Conservation (phyloP, 2,888 invertebrate genomes). For the Chloromyia formosa region DNA sequence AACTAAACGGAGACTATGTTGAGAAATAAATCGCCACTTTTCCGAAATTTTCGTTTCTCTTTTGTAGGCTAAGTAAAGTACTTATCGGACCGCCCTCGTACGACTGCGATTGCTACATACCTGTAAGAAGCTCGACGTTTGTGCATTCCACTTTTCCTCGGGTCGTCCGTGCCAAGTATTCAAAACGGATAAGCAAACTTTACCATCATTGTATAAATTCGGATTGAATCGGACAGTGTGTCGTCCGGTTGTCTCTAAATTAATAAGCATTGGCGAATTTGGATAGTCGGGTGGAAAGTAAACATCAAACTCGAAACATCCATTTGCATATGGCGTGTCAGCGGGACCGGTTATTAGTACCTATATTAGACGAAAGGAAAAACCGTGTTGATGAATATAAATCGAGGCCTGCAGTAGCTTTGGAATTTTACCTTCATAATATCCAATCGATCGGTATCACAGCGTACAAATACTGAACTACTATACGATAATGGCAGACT, state of each 20-base stretch:
- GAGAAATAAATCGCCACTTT: too few relatives aligned
- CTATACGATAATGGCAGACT: constrained; percentile 91
- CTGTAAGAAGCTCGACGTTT: constrained; percentile 92
- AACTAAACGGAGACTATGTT: too few relatives aligned
- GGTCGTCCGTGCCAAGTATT: constrained; percentile 98
- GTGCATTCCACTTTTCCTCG: constrained; percentile 97
- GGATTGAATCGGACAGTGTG: constrained; percentile 92
- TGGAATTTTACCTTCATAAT: constrained; percentile 95
- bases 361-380: constrained; percentile 61
- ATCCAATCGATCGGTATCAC: constrained; percentile 92
- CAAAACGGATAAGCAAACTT: constrained; percentile 92
- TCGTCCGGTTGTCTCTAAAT: constrained; percentile 88
- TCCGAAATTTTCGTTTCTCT: too few relatives aligned
- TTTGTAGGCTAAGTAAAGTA: too few relatives aligned
- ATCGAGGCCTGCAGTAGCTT: too few relatives aligned
- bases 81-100: too few relatives aligned
- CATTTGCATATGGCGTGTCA: constrained; percentile 91
- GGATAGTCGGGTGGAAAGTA: constrained; percentile 88
- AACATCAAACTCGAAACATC: constrained; percentile 91
- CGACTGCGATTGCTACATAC: too few relatives aligned
- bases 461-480: constrained; percentile 94
- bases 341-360: constrained; percentile 91
- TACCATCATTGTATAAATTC: constrained; percentile 94
- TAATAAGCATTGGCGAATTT: constrained; percentile 87
- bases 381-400: not conserved